A percentile compares a stretch with the other conserved stretches of the same genome.
Conservation (phyloP, 1,140 invertebrate genomes). For the Drosophila pandora region DNA sequence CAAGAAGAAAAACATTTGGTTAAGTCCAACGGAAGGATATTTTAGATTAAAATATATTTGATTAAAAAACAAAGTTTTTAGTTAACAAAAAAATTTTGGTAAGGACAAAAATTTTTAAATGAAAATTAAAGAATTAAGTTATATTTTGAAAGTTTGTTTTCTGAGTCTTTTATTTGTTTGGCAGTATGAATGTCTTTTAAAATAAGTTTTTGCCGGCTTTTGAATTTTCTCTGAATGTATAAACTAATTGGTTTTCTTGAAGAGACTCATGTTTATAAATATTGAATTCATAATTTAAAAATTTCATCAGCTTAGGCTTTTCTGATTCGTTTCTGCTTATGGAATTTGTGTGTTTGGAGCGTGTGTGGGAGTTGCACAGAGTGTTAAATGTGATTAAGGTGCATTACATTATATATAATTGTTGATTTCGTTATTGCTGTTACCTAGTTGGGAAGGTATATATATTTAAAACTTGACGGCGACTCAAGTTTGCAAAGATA, state of each 20-base stretch:
- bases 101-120: constrained; percentile 42
- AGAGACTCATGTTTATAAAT: not conserved
- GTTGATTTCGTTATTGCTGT: constrained; percentile 56
- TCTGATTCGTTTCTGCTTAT: constrained; percentile 27
- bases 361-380: constrained; percentile 64
- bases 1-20: constrained; percentile 27
- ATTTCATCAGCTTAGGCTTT: not conserved
- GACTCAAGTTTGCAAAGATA: constrained; percentile 57
- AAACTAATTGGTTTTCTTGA: not conserved
- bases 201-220: not conserved
- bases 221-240: not conserved
- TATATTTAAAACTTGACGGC: constrained; percentile 49
- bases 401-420: constrained; percentile 58
- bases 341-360: constrained; percentile 38
- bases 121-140: no score
- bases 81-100: constrained; percentile 40
- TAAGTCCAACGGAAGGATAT: constrained; percentile 11
- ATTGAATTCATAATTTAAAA: not conserved
- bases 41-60: not conserved
- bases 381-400: constrained; percentile 69
- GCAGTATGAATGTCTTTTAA: not conserved
- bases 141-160: constrained; percentile 64
- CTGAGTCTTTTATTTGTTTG: constrained; percentile 67
- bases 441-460: constrained; percentile 59
- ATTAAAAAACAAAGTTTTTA: constrained; percentile 37